Evolutionary conservation across 2,113 vertebrate genomes (phyloP), one percentile per base, ranked within the genome.

Genomic region (Neodontobutis hainanensis): DNA sequence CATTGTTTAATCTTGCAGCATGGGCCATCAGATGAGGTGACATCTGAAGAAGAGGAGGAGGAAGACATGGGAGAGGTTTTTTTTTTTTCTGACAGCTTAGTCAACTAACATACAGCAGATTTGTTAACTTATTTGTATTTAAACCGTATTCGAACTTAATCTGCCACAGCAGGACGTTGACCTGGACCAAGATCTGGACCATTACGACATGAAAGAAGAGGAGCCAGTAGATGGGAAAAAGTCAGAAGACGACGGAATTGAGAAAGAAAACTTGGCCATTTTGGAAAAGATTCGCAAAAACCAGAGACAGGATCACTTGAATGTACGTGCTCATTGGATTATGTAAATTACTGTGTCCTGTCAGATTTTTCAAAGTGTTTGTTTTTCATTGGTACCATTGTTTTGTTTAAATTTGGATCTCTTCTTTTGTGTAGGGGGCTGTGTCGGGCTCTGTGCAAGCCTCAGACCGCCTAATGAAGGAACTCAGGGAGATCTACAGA

Each of bases 141-240:
- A 3, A 44, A 11, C 14, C 61, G 52, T 77, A 52, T 69, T 34
- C 72, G 47, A 85, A 68, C n/a, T 47, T 11, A 4, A 38, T 63
- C 46, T 16, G 50, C 61, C 49, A 16, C 83, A 87, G 58, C 82
- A 99, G 96, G 97, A 98, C 89, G 94, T 97, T 65, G 89, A 90
- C 70, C 63, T 90, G 76, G 88, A 90, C 83, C 88, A 88, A 85
- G 89, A 90, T 73, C 73, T 89, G 70, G 86, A 89, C 84, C 89
- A 99, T 90, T 99, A 98, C 36, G 97, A 99, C 73, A 99, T 99
- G 97, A 98, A 99, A 93, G 97, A 98, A 84, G 97, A 98, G 82
- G 96, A 97, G 68, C 96, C 95, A 2, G 91, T 87, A 52, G 95
- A 93, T 45, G 96, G 95, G 11, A 99, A 97, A 78, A 98, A 98